phyloP scores from a whole-genome alignment of 1,140 invertebrate species.

The Drosophila navojoa region DNA sequence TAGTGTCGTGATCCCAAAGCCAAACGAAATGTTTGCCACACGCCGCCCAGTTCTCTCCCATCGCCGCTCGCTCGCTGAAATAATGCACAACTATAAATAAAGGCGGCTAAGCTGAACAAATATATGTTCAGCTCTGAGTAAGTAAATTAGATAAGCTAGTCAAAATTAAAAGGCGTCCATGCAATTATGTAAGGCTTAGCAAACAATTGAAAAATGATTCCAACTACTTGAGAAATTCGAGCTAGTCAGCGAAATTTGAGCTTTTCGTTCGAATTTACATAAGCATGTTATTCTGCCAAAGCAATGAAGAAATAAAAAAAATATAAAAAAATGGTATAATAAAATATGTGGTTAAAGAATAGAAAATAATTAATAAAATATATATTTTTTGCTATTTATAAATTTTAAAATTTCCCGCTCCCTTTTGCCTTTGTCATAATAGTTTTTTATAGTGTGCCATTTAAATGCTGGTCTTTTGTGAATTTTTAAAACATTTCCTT shows the following conservation, averaged over 20 bases:
- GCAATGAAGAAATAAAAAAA: no score
- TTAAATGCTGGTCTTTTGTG: no score
- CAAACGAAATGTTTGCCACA: slow-evolving; percentile 36
- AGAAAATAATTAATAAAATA: no score
- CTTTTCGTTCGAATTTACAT: background rate
- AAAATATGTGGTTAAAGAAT: no score
- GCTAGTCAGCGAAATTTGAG: slow-evolving; percentile 7
- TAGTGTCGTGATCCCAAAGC: slow-evolving; percentile 71
- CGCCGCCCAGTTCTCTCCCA: background rate
- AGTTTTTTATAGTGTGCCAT: no score
- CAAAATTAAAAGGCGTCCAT: slow-evolving; percentile 18
- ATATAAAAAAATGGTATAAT: no score
- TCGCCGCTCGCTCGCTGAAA: background rate
- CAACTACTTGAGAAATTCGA: slow-evolving; percentile 12
- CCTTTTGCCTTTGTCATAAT: no score
- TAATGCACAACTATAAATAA: slow-evolving; percentile 28
- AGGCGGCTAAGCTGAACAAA: slow-evolving; percentile 33
- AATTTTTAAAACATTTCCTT: no score
- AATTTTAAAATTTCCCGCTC: background rate
- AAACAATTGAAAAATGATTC: slow-evolving; percentile 26
- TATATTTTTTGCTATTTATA: background rate
- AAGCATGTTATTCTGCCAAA: background rate
- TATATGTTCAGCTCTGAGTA: slow-evolving; percentile 9
- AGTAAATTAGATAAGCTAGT: slow-evolving; percentile 35
- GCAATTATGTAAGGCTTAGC: slow-evolving; percentile 23